Conservation (phyloP, 2,113 vertebrate genomes). For the Tupaia chinensis region DNA sequence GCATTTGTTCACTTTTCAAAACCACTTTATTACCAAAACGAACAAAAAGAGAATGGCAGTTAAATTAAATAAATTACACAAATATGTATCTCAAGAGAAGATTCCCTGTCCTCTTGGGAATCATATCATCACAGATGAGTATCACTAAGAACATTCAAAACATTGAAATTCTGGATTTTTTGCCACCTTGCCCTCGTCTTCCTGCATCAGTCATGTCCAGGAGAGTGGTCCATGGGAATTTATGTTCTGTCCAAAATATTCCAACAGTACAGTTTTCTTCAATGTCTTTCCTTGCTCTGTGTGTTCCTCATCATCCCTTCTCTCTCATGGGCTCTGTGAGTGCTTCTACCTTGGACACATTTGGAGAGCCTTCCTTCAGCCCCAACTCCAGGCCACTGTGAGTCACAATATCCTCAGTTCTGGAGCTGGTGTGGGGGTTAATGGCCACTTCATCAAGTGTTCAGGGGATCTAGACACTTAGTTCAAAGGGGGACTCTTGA, state of each 20-base stretch:
- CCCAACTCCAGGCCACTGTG: not conserved
- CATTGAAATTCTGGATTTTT: slow-evolving; percentile 76
- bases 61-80: slow-evolving; percentile 91
- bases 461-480: slow-evolving; percentile 7
- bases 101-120: slow-evolving; percentile 24
- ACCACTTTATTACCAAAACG: slow-evolving; percentile 88
- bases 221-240: not conserved
- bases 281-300: not conserved
- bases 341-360: accelerated
- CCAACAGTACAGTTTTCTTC: not conserved
- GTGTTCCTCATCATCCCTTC: not conserved
- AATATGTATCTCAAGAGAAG: slow-evolving; percentile 76
- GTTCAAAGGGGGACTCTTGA: not conserved
- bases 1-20: slow-evolving; percentile 60
- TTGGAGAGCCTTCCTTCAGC: not conserved
- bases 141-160: slow-evolving; percentile 65
- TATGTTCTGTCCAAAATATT: slow-evolving; percentile 32
- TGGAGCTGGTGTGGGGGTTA: not conserved
- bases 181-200: not conserved
- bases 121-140: slow-evolving; percentile 33
- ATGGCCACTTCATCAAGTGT: not conserved
- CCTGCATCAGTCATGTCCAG: not conserved
- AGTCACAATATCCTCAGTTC: not conserved
- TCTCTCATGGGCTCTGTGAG: not conserved
- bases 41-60: slow-evolving; percentile 77